Evolutionary conservation across 2,113 vertebrate genomes (phyloP).

Genomic region (Nipponia nippon): DNA sequence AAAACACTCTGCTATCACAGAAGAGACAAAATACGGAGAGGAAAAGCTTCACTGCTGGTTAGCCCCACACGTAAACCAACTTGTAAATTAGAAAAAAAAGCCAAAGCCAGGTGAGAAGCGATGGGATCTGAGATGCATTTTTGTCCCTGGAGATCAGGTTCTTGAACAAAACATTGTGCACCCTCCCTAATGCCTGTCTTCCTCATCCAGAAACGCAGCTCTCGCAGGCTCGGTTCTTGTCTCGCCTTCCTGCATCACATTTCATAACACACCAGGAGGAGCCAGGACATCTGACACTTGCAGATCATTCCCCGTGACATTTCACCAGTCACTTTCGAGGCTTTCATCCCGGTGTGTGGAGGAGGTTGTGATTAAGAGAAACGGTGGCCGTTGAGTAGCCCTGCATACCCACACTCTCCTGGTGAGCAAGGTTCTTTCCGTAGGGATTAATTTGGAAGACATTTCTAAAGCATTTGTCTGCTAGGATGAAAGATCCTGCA

Average conservation of each 20-base stretch:
- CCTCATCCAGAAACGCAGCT: not conserved
- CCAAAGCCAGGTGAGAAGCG: fast-evolving
- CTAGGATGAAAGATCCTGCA: not conserved
- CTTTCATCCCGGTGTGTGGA: not conserved
- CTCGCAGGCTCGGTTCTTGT: not conserved
- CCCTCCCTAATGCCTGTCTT: not conserved
- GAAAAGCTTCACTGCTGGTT: not conserved
- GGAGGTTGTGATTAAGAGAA: not conserved
- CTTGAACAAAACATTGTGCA: not conserved
- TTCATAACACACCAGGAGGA: not conserved
- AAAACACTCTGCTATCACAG: not conserved
- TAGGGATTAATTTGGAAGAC: not conserved
- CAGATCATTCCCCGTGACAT: not conserved
- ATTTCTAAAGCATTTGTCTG: not conserved
- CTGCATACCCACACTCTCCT: not conserved
- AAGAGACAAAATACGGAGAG: not conserved
- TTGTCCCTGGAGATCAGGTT: not conserved
- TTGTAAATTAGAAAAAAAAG: not conserved
- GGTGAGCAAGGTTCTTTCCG: not conserved
- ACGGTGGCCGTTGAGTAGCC: not conserved
- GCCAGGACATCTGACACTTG: not conserved
- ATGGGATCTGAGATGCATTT: not conserved
- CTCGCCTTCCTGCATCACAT: not conserved
- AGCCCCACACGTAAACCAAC: not conserved
- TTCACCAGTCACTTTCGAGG: not conserved